Evolutionary conservation across 2,888 invertebrate species (phyloP).

Genomic region (Trichogramma dendrolimi): DNA sequence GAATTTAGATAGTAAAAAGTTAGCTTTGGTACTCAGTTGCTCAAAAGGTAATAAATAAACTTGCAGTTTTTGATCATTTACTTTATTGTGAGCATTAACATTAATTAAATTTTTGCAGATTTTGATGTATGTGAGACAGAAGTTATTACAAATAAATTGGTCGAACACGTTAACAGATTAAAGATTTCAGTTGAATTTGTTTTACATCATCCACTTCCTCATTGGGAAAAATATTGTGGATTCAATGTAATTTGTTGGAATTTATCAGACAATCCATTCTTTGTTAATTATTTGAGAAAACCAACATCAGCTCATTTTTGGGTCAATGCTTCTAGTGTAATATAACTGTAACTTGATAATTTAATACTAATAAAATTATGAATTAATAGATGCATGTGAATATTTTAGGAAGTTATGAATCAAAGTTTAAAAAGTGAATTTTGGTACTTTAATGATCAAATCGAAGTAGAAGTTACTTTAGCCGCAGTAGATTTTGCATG

Average conservation of each 20-base stretch:
- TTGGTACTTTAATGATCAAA: constrained; percentile 36
- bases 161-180: constrained; percentile 37
- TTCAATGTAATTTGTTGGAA: constrained; percentile 68
- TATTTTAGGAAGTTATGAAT: too few relatives aligned
- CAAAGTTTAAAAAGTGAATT: constrained; percentile 38
- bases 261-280: constrained; percentile 50
- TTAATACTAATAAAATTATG: too few relatives aligned
- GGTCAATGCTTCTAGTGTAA: constrained; percentile 48
- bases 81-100: not conserved
- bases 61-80: too few relatives aligned
- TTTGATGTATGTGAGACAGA: constrained; percentile 50
- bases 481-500: constrained; percentile 51
- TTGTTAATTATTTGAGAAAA: constrained; percentile 58
- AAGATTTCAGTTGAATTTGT: constrained; percentile 36
- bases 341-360: too few relatives aligned
- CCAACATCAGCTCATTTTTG: constrained; percentile 57
- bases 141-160: constrained; percentile 44
- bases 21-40: too few relatives aligned
- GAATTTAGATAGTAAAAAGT: too few relatives aligned
- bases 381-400: too few relatives aligned
- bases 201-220: constrained; percentile 57
- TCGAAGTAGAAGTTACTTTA: constrained; percentile 40
- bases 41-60: too few relatives aligned
- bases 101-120: constrained; percentile 50
- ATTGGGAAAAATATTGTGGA: constrained; percentile 73